These are phyloP conservation scores for Rhagium mordax DNA, from an alignment of 2,888 invertebrate genomes.

Conservation along the genomic window DNA sequence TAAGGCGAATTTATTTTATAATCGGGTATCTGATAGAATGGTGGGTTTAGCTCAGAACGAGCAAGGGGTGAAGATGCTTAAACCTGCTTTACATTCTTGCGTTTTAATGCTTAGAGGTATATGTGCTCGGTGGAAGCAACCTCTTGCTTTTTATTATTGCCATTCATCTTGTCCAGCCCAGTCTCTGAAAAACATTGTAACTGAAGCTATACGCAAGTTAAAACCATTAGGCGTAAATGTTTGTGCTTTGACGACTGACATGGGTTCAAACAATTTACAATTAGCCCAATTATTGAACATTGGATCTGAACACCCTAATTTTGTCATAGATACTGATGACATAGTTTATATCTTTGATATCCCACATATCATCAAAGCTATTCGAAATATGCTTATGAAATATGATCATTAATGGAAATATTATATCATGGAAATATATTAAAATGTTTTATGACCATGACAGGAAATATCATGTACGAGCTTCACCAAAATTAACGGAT, in stretches of 20 bases:
- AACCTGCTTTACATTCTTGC: constrained; percentile 27
- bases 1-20: constrained; percentile 37
- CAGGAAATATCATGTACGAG: constrained; percentile 1
- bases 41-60: constrained; percentile 35
- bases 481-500: background rate
- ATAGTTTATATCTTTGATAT: constrained; percentile 32
- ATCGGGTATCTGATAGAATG: constrained; percentile 1
- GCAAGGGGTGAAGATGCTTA: constrained; percentile 17
- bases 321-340: constrained; percentile 22
- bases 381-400: constrained; percentile 32
- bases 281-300: constrained; percentile 11
- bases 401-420: constrained; percentile 23
- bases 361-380: constrained; percentile 31
- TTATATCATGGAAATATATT: constrained; percentile 25
- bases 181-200: constrained; percentile 20
- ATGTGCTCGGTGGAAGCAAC: constrained; percentile 26
- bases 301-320: constrained; percentile 14
- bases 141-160: constrained; percentile 22
- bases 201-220: constrained; percentile 8
- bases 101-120: constrained; percentile 26
- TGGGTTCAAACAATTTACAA: constrained; percentile 36
- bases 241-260: constrained; percentile 21
- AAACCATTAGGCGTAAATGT: constrained; percentile 24
- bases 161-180: constrained; percentile 32
- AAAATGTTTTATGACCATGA: background rate